Conservation (phyloP, 2,888 invertebrate genomes). For the Cyclophora albipunctata region DNA sequence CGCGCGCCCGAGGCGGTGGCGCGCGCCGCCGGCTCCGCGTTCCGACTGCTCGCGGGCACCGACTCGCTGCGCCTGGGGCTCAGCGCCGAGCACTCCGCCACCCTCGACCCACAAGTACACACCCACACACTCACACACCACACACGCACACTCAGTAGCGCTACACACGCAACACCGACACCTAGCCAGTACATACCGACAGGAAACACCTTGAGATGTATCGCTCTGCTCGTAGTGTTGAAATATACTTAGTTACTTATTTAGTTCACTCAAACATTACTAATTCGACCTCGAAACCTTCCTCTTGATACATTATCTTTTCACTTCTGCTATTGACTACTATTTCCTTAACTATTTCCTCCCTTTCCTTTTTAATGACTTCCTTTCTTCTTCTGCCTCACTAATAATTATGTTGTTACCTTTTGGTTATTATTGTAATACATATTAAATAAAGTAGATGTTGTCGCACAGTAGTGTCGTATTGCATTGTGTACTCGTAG, state of each 20-base stretch:
- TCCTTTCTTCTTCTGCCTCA: neutral
- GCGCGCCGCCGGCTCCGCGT: conserved; percentile 85
- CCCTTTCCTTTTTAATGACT: neutral
- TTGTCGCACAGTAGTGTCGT: too few relatives aligned
- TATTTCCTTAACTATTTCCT: neutral
- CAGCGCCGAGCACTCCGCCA: conserved; percentile 77
- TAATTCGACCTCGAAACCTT: neutral
- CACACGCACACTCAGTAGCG: conserved; percentile 32
- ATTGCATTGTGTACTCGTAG: neutral
- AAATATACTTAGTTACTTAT: too few relatives aligned
- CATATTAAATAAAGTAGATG: too few relatives aligned
- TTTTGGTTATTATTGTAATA: too few relatives aligned
- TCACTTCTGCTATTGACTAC: neutral
- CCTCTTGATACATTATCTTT: neutral
- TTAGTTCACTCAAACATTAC: too few relatives aligned
- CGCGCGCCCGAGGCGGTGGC: conserved; percentile 87
- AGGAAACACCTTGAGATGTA: neutral
- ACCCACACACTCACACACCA: conserved; percentile 32
- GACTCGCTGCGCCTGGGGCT: conserved; percentile 83
- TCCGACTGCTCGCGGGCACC: conserved; percentile 84
- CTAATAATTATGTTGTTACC: too few relatives aligned
- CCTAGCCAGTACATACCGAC: neutral
- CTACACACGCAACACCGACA: neutral
- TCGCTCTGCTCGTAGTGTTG: neutral
- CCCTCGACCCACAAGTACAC: conserved; percentile 70